Evolutionary conservation across 2,797 vertebrate species (phyloP).

Genomic region (Xenops minutus): DNA sequence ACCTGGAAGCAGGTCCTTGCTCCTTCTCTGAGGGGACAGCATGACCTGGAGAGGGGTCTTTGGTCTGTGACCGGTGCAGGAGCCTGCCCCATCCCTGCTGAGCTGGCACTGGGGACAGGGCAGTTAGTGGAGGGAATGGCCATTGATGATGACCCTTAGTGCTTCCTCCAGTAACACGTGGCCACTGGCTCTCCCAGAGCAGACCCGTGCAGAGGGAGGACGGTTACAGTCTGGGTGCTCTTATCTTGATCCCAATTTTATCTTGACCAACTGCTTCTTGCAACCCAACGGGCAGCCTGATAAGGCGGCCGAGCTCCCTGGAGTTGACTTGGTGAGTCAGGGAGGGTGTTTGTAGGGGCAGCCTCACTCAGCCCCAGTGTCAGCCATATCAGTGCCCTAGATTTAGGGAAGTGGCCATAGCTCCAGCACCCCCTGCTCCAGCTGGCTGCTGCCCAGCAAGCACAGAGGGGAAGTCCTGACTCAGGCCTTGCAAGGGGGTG

Average conservation of each 20-base stretch:
- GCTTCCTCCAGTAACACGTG: neutral
- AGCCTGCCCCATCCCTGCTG: neutral
- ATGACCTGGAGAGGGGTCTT: neutral
- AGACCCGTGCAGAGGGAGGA: accelerated
- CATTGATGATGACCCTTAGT: neutral
- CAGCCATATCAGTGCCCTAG: accelerated
- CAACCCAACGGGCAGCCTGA: neutral
- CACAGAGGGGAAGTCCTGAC: neutral
- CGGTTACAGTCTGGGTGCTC: neutral
- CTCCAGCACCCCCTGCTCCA: neutral
- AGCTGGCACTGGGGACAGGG: neutral
- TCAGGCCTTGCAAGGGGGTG: neutral
- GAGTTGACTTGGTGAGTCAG: neutral
- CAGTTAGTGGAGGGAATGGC: neutral
- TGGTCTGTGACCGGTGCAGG: accelerated
- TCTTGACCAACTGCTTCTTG: neutral
- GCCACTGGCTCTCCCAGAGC: accelerated
- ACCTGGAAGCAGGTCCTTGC: neutral
- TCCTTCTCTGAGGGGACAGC: neutral
- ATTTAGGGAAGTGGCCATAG: slow-evolving; percentile 16
- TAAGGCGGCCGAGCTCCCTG: neutral
- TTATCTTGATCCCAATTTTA: slow-evolving; percentile 15
- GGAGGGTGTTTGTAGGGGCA: neutral
- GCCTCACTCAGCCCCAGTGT: accelerated
- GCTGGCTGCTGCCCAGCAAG: neutral